A percentile compares a stretch with the other conserved stretches of the same genome.
Conservation (phyloP, 2,888 invertebrate genomes). For the Lagria hirta region DNA sequence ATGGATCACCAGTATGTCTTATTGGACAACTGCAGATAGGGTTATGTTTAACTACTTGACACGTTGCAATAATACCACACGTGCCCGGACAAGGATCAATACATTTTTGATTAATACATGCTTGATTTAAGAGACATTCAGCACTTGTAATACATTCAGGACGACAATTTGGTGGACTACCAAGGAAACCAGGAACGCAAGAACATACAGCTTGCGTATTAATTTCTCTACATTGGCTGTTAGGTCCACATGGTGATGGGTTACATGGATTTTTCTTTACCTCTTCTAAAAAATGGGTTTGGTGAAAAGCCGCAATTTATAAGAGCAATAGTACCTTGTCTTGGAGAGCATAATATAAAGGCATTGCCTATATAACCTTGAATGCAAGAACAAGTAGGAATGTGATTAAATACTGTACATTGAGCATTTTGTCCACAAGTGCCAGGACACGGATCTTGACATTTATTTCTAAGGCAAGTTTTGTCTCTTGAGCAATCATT, state of each 20-base stretch:
- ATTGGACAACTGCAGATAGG: conserved; percentile 70
- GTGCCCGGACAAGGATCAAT: conserved; percentile 72
- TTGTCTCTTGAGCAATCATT: conserved; percentile 64
- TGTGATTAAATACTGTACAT: conserved; percentile 73
- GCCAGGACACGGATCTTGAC: conserved; percentile 66
- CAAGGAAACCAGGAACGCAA: conserved; percentile 66
- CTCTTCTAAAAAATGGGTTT: conserved; percentile 41
- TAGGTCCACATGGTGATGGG: conserved; percentile 73
- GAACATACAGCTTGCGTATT: conserved; percentile 62
- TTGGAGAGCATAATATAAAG: conserved; percentile 61
- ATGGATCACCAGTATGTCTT: conserved; percentile 73
- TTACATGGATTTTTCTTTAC: conserved; percentile 61
- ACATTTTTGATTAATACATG: conserved; percentile 74
- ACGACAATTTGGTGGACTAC: conserved; percentile 68
- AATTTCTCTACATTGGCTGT: conserved; percentile 68
- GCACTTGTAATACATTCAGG: conserved; percentile 72
- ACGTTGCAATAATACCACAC: conserved; percentile 70
- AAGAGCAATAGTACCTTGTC: conserved; percentile 59
- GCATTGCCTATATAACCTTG: conserved; percentile 69
- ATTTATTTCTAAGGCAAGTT: conserved; percentile 69
- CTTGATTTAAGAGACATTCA: conserved; percentile 67
- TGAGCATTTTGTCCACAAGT: conserved; percentile 72
- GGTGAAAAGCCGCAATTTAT: conserved; percentile 1
- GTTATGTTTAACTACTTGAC: conserved; percentile 75
- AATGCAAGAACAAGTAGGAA: conserved; percentile 73